Percentiles rank a stretch among this genome's conserved stretches.
Conservation (phyloP, 1,140 invertebrate genomes). For the Pinna nobilis region DNA sequence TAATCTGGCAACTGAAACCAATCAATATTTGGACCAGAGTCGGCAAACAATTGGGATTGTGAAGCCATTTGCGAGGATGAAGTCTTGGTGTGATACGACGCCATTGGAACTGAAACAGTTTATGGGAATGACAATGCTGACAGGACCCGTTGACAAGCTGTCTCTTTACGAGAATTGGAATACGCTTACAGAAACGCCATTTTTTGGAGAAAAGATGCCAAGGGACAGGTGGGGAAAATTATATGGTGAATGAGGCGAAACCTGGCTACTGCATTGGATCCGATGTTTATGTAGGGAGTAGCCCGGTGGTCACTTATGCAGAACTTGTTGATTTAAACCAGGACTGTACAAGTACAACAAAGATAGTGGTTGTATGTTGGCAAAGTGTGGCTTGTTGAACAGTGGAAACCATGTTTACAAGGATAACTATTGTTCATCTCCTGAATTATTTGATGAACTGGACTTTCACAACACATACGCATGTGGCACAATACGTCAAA, state of each 20-base stretch:
- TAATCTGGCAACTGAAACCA: no score
- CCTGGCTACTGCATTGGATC: conserved; percentile 21
- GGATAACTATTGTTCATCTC: conserved; percentile 43
- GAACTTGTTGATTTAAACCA: conserved; percentile 19
- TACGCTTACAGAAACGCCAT: no score
- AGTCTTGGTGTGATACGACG: no score
- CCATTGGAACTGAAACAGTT: no score
- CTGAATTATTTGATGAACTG: conserved; percentile 32
- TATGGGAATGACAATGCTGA: no score
- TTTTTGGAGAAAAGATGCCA: no score
- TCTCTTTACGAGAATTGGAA: no score
- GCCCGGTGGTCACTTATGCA: background rate
- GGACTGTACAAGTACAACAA: conserved; percentile 25
- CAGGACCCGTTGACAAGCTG: no score
- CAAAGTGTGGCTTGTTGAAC: conserved; percentile 37
- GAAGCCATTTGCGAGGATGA: no score
- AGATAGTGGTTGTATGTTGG: conserved; percentile 24
- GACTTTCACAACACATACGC: conserved; percentile 19
- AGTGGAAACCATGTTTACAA: conserved; percentile 42
- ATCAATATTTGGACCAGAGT: no score
- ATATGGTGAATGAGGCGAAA: conserved; percentile 5
- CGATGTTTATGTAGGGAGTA: conserved; percentile 27
- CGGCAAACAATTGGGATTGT: no score
- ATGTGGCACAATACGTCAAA: conserved; percentile 40
- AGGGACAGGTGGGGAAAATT: no score